Conservation (phyloP, 1,140 invertebrate species). For the Melitaea cinxia region DNA sequence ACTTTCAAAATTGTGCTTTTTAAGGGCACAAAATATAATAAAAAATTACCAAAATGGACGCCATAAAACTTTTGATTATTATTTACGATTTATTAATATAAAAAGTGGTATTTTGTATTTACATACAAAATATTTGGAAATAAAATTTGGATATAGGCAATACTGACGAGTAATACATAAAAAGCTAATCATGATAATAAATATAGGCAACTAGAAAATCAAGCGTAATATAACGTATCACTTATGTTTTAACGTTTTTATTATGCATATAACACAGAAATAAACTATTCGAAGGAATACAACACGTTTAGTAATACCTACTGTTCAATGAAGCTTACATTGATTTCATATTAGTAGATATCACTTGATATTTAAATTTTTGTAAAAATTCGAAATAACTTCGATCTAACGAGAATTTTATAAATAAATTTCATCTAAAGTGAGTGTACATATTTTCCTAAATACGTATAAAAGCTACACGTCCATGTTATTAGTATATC, state of each 20-base stretch:
- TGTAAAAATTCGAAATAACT: constrained; percentile 23
- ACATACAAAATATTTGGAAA: constrained; percentile 19
- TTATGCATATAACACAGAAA: constrained; percentile 68
- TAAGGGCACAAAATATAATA: constrained; percentile 59
- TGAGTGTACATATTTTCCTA: constrained; percentile 40
- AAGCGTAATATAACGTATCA: constrained; percentile 68
- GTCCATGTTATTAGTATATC: constrained; percentile 35
- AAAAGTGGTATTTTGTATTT: constrained; percentile 8
- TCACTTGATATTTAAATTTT: constrained; percentile 14
- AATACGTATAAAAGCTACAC: constrained; percentile 50
- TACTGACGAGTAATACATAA: constrained; percentile 56
- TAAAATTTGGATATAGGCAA: constrained; percentile 47
- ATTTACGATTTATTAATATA: constrained; percentile 10
- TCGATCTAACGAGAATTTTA: constrained; percentile 31
- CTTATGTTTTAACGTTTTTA: constrained; percentile 60
- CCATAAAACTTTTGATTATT: constrained; percentile 12
- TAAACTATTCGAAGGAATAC: constrained; percentile 77
- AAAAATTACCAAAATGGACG: constrained; percentile 27
- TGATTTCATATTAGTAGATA: constrained; percentile 11
- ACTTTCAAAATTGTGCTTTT: constrained; percentile 58
- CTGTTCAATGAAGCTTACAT: constrained; percentile 16
- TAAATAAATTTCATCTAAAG: constrained; percentile 39
- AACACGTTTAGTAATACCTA: constrained; percentile 60
- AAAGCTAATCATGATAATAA: constrained; percentile 43
- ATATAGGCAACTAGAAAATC: constrained; percentile 57